Conservation (phyloP, 2,113 vertebrate species). For the Corapipo altera region DNA sequence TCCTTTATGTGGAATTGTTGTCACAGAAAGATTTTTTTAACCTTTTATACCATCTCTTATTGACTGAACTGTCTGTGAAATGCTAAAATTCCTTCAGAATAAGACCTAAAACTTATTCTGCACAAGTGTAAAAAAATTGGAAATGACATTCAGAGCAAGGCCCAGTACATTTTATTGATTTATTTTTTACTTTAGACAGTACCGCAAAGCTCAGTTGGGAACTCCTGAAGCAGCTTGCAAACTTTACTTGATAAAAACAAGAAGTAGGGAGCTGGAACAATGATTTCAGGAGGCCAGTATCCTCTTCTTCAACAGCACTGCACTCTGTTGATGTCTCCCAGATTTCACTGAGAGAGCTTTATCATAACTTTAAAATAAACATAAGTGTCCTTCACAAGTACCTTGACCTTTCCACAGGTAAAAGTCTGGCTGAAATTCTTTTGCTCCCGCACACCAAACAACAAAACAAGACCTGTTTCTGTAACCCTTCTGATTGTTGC, state of each 20-base stretch:
- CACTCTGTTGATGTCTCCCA: background rate
- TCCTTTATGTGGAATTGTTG: background rate
- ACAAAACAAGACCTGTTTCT: background rate
- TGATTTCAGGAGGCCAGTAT: background rate
- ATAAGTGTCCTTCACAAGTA: background rate
- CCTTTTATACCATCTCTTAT: background rate
- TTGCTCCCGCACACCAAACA: background rate
- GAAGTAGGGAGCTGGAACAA: background rate
- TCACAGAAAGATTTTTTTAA: background rate
- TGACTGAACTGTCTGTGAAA: background rate
- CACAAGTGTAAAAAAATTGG: rapidly evolving
- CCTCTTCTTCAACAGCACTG: background rate
- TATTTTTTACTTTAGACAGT: background rate
- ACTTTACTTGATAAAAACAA: background rate
- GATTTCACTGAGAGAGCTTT: background rate
- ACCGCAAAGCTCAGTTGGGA: background rate
- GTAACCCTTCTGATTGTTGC: background rate
- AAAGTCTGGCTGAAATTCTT: background rate
- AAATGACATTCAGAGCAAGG: background rate
- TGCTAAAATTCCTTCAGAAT: background rate
- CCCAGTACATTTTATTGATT: background rate
- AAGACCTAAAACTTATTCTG: background rate
- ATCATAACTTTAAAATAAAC: background rate
- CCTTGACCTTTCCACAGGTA: background rate
- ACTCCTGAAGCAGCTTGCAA: background rate